Conservation (phyloP, 2,113 vertebrate species). For the Spermophilus dauricus region DNA sequence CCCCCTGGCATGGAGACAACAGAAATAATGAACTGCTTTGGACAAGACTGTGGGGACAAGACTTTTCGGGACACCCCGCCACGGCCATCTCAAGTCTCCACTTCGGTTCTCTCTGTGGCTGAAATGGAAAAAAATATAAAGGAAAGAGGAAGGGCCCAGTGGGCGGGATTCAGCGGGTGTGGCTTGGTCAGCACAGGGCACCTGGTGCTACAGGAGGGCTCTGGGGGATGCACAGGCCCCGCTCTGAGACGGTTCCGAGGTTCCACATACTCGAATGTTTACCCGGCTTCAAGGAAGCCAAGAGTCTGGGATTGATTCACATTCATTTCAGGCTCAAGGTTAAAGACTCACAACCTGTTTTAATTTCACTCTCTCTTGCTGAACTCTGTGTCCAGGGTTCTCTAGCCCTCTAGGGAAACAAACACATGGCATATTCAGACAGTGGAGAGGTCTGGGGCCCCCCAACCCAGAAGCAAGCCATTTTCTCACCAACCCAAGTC, state of each 20-base stretch:
- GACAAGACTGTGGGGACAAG: slow-evolving; percentile 90
- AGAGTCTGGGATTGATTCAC: slow-evolving; percentile 94
- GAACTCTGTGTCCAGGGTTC: slow-evolving; percentile 99
- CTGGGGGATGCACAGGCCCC: slow-evolving; percentile 76
- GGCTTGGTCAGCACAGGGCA: slow-evolving; percentile 71
- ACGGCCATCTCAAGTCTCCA: slow-evolving; percentile 88
- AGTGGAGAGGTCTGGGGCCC: slow-evolving; percentile 90
- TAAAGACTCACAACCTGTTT: slow-evolving; percentile 99
- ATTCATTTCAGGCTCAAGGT: slow-evolving; percentile 95
- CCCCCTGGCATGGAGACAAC: slow-evolving; percentile 91
- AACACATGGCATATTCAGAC: slow-evolving; percentile 99
- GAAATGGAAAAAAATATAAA: slow-evolving; percentile 86
- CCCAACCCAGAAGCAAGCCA: slow-evolving; percentile 86
- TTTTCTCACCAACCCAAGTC: slow-evolving; percentile 88
- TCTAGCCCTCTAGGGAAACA: slow-evolving; percentile 99
- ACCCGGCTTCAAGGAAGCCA: slow-evolving; percentile 94
- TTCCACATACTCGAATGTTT: slow-evolving; percentile 97
- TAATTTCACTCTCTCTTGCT: slow-evolving; percentile 99
- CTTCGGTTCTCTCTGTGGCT: slow-evolving; percentile 90
- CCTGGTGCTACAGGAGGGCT: background rate
- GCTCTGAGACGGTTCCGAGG: slow-evolving; percentile 74
- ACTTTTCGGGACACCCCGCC: slow-evolving; percentile 89
- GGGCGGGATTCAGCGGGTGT: slow-evolving; percentile 70
- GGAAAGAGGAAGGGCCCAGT: slow-evolving; percentile 79
- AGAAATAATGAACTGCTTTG: slow-evolving; percentile 89